Percentiles rank a stretch among this genome's conserved stretches.
These are phyloP conservation scores for Callorhinus ursinus DNA, from an alignment of 2,113 vertebrate genomes.

Conservation along the genomic window DNA sequence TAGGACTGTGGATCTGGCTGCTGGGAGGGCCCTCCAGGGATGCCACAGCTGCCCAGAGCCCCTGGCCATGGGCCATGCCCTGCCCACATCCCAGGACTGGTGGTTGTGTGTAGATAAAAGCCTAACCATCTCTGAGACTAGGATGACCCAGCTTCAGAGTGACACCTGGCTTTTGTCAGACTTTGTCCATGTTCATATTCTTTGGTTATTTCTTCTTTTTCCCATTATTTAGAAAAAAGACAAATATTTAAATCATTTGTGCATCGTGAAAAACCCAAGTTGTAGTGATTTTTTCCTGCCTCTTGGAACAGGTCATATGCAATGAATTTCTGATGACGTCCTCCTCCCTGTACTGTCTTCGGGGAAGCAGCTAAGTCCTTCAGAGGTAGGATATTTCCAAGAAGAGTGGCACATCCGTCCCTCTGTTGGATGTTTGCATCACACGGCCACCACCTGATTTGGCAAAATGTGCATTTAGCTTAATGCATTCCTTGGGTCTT, in stretches of 20 bases:
- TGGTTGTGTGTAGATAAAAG: neutral
- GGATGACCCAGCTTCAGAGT: neutral
- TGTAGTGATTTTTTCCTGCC: neutral
- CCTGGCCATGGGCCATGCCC: neutral
- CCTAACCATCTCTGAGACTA: neutral
- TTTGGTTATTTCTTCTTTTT: neutral
- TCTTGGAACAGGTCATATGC: neutral
- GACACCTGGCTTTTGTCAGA: neutral
- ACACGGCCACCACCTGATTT: neutral
- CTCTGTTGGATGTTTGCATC: neutral
- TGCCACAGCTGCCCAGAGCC: no score
- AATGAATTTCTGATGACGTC: neutral
- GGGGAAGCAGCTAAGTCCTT: neutral
- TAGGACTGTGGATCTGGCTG: neutral
- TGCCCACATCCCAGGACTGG: neutral
- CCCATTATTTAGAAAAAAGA: neutral
- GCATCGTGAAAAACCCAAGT: neutral
- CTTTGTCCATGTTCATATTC: neutral
- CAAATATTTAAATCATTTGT: neutral
- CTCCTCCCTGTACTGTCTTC: neutral
- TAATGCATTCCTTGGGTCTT: neutral
- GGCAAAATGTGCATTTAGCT: neutral
- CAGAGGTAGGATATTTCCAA: neutral
- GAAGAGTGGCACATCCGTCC: fast-evolving
- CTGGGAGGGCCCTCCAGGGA: no score